Evolutionary conservation across 2,888 invertebrate species (phyloP).

Genomic region (Drosophila histrio): DNA sequence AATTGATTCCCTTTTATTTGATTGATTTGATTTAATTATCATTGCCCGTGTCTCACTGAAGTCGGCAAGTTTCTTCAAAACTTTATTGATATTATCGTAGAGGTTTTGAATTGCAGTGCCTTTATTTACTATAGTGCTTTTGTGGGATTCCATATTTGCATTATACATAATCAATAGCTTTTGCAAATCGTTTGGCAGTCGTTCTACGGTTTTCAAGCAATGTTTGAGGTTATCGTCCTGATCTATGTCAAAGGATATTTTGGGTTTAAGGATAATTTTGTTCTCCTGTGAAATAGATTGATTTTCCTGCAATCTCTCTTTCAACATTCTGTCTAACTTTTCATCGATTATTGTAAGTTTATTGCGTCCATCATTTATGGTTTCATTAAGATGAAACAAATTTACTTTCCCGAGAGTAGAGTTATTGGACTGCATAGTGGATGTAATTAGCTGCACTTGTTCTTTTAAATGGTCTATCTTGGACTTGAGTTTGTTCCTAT

Average conservation of each 20-base stretch:
- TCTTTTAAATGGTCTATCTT: background rate
- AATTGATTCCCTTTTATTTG: background rate
- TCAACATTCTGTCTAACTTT: background rate
- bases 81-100: background rate
- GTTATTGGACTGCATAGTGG: background rate
- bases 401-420: background rate
- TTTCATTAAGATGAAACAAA: background rate
- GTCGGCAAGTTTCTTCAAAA: background rate
- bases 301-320: background rate
- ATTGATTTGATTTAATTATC: background rate
- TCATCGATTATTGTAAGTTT: background rate
- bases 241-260: background rate
- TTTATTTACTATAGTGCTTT: background rate
- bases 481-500: background rate
- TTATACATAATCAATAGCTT: background rate
- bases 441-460: background rate
- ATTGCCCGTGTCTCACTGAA: background rate
- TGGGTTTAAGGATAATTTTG: background rate
- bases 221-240: background rate
- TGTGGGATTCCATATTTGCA: background rate
- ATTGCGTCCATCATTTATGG: background rate
- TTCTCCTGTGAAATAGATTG: background rate
- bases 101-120: background rate
- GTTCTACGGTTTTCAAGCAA: background rate
- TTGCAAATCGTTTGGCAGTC: background rate